Conservation (phyloP, 2,888 invertebrate genomes). For the Phorcus lineatus region DNA sequence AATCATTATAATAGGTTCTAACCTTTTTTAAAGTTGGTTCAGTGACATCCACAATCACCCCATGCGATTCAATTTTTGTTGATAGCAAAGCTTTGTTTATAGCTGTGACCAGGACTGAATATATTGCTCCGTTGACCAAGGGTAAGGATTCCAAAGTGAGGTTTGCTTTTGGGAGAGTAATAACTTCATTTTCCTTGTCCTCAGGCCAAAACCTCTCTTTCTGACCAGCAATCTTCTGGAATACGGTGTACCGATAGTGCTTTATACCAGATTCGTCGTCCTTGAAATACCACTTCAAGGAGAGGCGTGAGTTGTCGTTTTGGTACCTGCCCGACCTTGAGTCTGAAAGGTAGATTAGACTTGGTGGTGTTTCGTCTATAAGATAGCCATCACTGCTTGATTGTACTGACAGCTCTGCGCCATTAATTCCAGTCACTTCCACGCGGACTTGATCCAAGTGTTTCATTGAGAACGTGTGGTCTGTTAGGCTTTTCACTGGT, state of each 20-base stretch:
- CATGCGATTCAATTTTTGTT: constrained; percentile 49
- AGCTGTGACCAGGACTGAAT: constrained; percentile 53
- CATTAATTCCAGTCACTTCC: constrained; percentile 51
- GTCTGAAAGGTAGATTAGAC: constrained; percentile 27
- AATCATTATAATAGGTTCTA: not conserved
- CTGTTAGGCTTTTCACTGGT: constrained; percentile 31
- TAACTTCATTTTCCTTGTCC: constrained; percentile 19
- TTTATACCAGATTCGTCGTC: constrained; percentile 53
- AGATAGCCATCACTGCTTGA: constrained; percentile 48
- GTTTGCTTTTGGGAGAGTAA: not conserved
- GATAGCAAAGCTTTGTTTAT: constrained; percentile 51
- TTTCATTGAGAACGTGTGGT: constrained; percentile 40
- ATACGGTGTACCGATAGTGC: constrained; percentile 48
- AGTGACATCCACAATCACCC: constrained; percentile 56
- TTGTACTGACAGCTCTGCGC: constrained; percentile 43
- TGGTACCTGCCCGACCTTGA: constrained; percentile 35
- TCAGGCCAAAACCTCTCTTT: constrained; percentile 50
- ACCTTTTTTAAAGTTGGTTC: constrained; percentile 52
- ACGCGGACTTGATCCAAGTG: constrained; percentile 42
- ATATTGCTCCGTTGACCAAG: constrained; percentile 47
- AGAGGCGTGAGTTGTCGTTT: constrained; percentile 33
- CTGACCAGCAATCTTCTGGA: constrained; percentile 42
- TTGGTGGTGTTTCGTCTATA: constrained; percentile 59
- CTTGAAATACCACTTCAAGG: constrained; percentile 47
- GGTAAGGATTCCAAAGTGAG: constrained; percentile 29